Percentiles rank a stretch among this genome's conserved stretches.
Conservation (phyloP, 2,113 vertebrate genomes). For the Crotalus tigris region DNA sequence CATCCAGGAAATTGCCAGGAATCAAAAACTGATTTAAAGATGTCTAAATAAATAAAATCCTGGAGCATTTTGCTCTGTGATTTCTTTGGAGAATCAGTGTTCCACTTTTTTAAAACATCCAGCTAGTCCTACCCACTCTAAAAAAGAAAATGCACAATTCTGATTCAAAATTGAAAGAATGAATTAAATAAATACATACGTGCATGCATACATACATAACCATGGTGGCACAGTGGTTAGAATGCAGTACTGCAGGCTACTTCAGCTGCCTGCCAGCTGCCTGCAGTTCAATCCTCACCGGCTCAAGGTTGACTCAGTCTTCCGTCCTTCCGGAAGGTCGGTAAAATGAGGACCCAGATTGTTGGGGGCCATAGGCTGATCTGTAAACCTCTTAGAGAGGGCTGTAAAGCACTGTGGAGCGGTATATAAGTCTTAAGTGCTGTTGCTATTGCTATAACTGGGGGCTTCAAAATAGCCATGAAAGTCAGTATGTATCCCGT, state of each 20-base stretch:
- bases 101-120: background rate
- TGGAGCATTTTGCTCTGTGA: background rate
- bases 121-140: background rate
- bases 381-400: too few species aligned
- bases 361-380: too few species aligned
- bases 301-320: too few species aligned
- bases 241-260: too few species aligned
- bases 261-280: too few species aligned
- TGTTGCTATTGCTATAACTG: background rate
- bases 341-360: too few species aligned
- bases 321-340: too few species aligned
- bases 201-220: background rate
- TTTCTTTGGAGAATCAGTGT: background rate
- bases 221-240: too few species aligned
- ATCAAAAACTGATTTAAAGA: background rate
- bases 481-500: fast-evolving
- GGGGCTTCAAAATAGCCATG: background rate
- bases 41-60: background rate
- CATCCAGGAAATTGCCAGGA: background rate
- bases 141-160: background rate
- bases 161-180: background rate
- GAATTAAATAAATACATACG: background rate
- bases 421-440: too few species aligned
- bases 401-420: too few species aligned
- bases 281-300: too few species aligned